Evolutionary conservation across 1,140 invertebrate genomes (phyloP).

Genomic region (Alviniconcha marisindica): DNA sequence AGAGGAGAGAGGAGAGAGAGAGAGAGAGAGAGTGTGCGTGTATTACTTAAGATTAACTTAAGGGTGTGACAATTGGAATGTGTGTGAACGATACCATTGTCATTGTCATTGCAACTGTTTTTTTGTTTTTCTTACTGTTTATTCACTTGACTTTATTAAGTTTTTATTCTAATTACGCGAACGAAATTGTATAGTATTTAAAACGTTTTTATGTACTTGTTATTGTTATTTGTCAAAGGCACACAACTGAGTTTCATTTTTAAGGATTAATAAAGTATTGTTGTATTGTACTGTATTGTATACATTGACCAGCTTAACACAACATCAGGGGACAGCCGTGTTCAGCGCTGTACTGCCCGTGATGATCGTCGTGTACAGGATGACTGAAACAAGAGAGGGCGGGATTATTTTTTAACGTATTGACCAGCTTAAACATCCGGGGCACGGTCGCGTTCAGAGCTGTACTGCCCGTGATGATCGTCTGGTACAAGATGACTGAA

Average conservation of each 20-base stretch:
- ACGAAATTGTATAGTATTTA: slow-evolving; percentile 75
- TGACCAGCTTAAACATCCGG: slow-evolving; percentile 77
- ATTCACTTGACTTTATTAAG: too few species aligned
- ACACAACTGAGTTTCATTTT: too few species aligned
- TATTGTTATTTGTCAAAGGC: too few species aligned
- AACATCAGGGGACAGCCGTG: slow-evolving; percentile 77
- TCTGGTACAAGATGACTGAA: slow-evolving; percentile 41
- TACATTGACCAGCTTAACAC: slow-evolving; percentile 78
- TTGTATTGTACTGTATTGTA: slow-evolving; percentile 78
- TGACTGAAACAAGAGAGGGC: too few species aligned
- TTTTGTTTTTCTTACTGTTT: too few species aligned
- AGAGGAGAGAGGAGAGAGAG: too few species aligned
- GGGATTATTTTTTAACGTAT: too few species aligned
- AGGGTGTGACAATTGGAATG: not conserved
- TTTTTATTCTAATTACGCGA: slow-evolving; percentile 49
- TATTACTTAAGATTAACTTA: too few species aligned
- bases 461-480: slow-evolving; percentile 32
- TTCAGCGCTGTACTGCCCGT: slow-evolving; percentile 57
- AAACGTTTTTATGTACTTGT: slow-evolving; percentile 74
- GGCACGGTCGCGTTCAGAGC: slow-evolving; percentile 75
- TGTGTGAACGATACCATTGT: too few species aligned
- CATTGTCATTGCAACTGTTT: too few species aligned
- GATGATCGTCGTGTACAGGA: slow-evolving; percentile 42
- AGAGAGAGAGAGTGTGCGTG: too few species aligned
- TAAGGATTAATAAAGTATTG: slow-evolving; percentile 77